phyloP scores from a whole-genome alignment of 1,140 invertebrate species.

The Mamestra configurata region DNA sequence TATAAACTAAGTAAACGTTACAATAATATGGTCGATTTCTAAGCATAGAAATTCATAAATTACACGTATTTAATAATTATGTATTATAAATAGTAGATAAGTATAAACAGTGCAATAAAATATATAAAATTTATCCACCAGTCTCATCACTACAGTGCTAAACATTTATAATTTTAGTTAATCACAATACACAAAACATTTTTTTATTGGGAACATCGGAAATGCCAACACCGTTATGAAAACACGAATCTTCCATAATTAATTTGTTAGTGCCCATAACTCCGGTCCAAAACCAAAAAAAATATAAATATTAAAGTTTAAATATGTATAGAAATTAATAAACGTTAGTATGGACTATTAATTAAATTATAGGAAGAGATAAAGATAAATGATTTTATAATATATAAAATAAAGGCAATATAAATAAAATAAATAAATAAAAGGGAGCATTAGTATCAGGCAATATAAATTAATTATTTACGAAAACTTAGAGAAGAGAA shows the following conservation, averaged over 20 bases:
- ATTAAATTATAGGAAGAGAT: neutral
- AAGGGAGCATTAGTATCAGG: constrained; percentile 1
- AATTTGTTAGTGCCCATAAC: constrained; percentile 40
- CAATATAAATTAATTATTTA: neutral
- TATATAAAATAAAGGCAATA: constrained; percentile 25
- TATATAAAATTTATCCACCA: constrained; percentile 26
- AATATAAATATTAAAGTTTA: constrained; percentile 28
- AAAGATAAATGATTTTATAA: constrained; percentile 10
- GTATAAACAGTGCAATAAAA: too few relatives aligned
- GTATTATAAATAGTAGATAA: neutral
- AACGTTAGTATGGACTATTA: neutral
- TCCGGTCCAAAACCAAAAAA: constrained; percentile 28
- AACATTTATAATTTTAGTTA: constrained; percentile 63
- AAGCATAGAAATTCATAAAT: neutral
- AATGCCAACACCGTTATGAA: constrained; percentile 51
- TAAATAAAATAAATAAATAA: constrained; percentile 5
- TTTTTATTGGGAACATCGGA: constrained; percentile 48
- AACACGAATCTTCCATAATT: constrained; percentile 25
- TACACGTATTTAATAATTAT: constrained; percentile 2
- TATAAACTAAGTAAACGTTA: constrained; percentile 5
- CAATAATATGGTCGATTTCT: neutral
- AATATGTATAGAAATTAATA: constrained; percentile 30
- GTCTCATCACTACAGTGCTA: constrained; percentile 26
- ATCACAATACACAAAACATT: constrained; percentile 67
- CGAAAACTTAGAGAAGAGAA: neutral